Base-by-base conservation (phyloP, 2,888 invertebrate genomes). In the Lepetodrilus schrolli region DNA sequence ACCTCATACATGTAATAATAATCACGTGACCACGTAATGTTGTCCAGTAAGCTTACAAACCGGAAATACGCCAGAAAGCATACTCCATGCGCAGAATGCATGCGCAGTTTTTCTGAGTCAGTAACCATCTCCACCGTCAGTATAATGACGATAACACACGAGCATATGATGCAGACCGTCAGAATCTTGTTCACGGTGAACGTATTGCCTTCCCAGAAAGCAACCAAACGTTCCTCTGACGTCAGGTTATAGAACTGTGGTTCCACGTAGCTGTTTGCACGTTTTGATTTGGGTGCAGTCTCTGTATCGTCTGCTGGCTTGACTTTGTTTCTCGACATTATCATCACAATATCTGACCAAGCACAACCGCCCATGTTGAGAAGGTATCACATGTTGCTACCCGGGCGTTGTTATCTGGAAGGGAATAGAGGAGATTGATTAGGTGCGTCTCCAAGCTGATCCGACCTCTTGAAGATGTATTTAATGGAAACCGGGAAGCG, bases 141-240 rank as follows among this genome's bases (percentile, higher is more conserved):
- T 8, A 72, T 47, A 8, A 66, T 13, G 5, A 72, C 34, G 34
- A 72, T 47, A 26, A 72, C 47, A 8, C 20, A 13, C 17, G 72
- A 58, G 21, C 65, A 38, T 4, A 66, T 21, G 17, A 72, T 72
- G 34, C 65, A 72, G 1, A 47, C 48, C 8, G 65, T 30, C 13
- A 65, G 47, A 13, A 72, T 72, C 30, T 72, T 72, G 30, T 58
- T 23, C 17, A 65, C 38, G 8, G 34, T 38, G 34, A 65, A 66
- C 17, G 34, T 72, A 17, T 72, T 72, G 26, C 65, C 58, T 3
- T 72, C 47, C 48, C 65, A 34, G 1, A 34, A 66, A 7, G 58
- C 26, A 10, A 30, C 20, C 26, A 47, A n/a, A n/a, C 5, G 13
- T 1, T 21, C 10, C 5, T 30, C 10, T 5, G n/a, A 47, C 7